Percentiles rank a stretch among this genome's conserved stretches.
Conservation (phyloP, 2,888 invertebrate genomes). For the Strigamia transsilvanica region DNA sequence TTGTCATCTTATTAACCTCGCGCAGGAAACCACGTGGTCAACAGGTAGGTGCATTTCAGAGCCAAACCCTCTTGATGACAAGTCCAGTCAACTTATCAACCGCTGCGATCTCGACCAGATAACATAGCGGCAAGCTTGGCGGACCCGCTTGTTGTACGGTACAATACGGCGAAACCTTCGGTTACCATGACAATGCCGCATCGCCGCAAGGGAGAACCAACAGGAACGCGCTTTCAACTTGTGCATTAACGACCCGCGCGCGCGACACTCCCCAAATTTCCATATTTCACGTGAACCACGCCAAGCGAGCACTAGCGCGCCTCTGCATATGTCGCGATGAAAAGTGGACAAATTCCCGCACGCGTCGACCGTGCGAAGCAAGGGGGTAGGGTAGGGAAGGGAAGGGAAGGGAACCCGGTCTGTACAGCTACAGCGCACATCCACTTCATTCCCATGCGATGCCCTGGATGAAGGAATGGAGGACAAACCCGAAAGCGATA, state of each 20-base stretch:
- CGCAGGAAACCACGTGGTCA: not conserved
- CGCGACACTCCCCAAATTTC: conserved; percentile 35
- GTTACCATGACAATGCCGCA: conserved; percentile 15
- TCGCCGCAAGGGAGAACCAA: conserved; percentile 47
- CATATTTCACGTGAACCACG: conserved; percentile 37
- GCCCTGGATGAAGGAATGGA: not conserved
- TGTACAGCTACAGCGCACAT: not conserved
- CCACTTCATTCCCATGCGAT: not conserved
- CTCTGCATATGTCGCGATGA: conserved; percentile 24
- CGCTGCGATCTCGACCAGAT: not conserved
- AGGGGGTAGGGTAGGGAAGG: conserved; percentile 6
- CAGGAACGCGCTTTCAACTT: conserved; percentile 36
- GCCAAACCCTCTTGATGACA: conserved; percentile 1
- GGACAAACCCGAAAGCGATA: conserved; percentile 34
- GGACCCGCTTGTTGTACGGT: not conserved
- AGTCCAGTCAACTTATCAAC: conserved; percentile 42
- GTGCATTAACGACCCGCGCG: conserved; percentile 46
- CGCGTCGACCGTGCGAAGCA: conserved; percentile 29
- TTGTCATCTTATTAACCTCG: not conserved
- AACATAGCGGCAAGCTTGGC: not conserved
- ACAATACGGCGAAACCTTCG: not conserved
- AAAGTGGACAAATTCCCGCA: conserved; percentile 49
- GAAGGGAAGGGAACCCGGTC: not conserved
- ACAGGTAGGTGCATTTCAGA: conserved; percentile 4
- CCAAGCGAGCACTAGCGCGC: conserved; percentile 6